These are phyloP conservation scores for Tetramorium simillimum DNA, from an alignment of 1,140 invertebrate species.

Conservation along the genomic window DNA sequence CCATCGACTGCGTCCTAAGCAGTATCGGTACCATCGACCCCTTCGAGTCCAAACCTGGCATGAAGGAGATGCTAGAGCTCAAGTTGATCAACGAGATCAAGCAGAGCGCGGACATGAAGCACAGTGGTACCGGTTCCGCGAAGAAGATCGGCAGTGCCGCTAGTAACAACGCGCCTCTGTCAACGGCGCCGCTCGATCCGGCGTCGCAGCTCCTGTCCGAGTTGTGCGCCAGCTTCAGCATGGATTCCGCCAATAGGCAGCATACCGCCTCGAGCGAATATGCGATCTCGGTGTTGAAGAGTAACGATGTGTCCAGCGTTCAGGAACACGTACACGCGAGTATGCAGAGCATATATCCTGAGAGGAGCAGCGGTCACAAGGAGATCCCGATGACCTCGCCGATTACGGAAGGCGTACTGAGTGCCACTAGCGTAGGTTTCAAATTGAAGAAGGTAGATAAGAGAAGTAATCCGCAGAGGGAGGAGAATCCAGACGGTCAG, in stretches of 20 bases:
- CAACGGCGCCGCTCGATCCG: conserved; percentile 84
- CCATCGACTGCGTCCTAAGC: conserved; percentile 50
- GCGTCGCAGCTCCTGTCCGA: conserved; percentile 93
- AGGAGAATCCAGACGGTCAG: conserved; percentile 85
- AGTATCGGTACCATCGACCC: conserved; percentile 61
- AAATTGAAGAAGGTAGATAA: conserved; percentile 90
- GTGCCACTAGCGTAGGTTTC: conserved; percentile 77
- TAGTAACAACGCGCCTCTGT: conserved; percentile 65
- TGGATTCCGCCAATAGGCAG: conserved; percentile 76
- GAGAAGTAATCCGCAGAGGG: conserved; percentile 83
- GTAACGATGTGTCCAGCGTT: conserved; percentile 55
- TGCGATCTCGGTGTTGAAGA: conserved; percentile 75
- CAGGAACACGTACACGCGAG: conserved; percentile 53
- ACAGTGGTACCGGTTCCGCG: conserved; percentile 65
- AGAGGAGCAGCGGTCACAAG: conserved; percentile 71
- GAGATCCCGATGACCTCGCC: conserved; percentile 68
- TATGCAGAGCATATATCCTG: not conserved
- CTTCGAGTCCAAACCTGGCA: conserved; percentile 83
- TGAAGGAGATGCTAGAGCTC: conserved; percentile 93
- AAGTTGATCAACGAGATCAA: conserved; percentile 94
- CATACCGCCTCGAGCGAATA: conserved; percentile 78
- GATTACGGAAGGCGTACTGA: conserved; percentile 71
- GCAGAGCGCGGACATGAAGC: conserved; percentile 89
- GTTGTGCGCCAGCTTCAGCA: conserved; percentile 84
- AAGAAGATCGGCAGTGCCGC: conserved; percentile 70